Evolutionary conservation across 2,113 vertebrate genomes (phyloP).

Genomic region (Morone saxatilis): DNA sequence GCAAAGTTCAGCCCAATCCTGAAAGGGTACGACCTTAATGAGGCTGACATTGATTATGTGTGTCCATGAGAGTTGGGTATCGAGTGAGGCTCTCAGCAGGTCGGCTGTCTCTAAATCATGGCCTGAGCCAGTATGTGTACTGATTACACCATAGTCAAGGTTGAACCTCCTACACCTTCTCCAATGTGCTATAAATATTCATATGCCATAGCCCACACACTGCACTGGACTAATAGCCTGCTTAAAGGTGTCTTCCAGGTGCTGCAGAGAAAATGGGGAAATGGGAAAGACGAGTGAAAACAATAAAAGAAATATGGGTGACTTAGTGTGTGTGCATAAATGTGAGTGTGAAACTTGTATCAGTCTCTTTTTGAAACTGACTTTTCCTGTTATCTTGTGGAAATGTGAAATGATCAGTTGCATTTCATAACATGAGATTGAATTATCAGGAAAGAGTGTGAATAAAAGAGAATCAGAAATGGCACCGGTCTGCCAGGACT

Average conservation of each 20-base stretch:
- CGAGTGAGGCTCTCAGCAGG: slow-evolving; percentile 75
- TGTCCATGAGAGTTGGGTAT: slow-evolving; percentile 76
- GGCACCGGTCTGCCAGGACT: slow-evolving; percentile 25
- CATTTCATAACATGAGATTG: slow-evolving; percentile 24
- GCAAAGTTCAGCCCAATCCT: slow-evolving; percentile 77
- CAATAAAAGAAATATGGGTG: slow-evolving; percentile 6
- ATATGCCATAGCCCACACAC: slow-evolving; percentile 80
- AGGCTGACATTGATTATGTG: slow-evolving; percentile 84
- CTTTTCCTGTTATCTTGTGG: slow-evolving; percentile 27
- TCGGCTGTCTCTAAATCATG: slow-evolving; percentile 78
- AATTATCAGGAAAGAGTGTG: slow-evolving; percentile 33
- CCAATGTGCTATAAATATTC: slow-evolving; percentile 84
- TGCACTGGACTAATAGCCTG: slow-evolving; percentile 73
- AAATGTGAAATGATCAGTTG: slow-evolving; percentile 37
- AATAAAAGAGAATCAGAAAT: slow-evolving; percentile 40
- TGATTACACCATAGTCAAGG: slow-evolving; percentile 83
- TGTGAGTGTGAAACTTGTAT: slow-evolving; percentile 17
- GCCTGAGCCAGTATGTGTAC: slow-evolving; percentile 68
- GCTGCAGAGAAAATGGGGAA: slow-evolving; percentile 36
- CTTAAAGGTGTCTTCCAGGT: slow-evolving; percentile 70
- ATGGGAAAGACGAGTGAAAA: slow-evolving; percentile 10
- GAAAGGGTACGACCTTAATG: slow-evolving; percentile 80
- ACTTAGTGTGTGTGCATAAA: slow-evolving; percentile 9
- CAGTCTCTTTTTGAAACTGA: slow-evolving; percentile 9
- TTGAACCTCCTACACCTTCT: slow-evolving; percentile 83